phyloP scores from a whole-genome alignment of 2,113 vertebrate genomes.

The Scomber colias region DNA sequence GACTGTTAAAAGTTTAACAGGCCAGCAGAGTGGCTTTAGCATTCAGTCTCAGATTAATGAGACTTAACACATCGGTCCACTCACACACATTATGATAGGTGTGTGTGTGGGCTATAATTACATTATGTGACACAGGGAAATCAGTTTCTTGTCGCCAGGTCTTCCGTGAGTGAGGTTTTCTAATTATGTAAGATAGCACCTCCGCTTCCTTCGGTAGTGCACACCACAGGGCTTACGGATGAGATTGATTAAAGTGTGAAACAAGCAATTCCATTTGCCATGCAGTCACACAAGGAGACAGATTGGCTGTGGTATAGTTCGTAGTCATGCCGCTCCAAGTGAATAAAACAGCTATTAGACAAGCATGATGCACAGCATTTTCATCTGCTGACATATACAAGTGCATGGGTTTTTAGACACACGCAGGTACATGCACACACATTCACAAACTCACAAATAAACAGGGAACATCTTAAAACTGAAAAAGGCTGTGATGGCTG shows the following conservation, averaged over 20 bases:
- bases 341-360: slow-evolving; percentile 72
- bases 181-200: slow-evolving; percentile 73
- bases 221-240: slow-evolving; percentile 56
- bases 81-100: slow-evolving; percentile 46
- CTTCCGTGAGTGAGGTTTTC: slow-evolving; percentile 60
- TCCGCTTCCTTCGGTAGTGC: slow-evolving; percentile 41
- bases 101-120: slow-evolving; percentile 62
- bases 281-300: slow-evolving; percentile 60
- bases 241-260: slow-evolving; percentile 75
- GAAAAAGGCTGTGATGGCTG: slow-evolving; percentile 7
- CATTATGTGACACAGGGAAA: slow-evolving; percentile 67
- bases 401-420: background rate
- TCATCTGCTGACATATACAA: slow-evolving; percentile 41
- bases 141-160: slow-evolving; percentile 67
- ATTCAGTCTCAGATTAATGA: slow-evolving; percentile 45
- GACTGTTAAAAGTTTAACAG: slow-evolving; percentile 39
- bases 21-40: slow-evolving; percentile 18
- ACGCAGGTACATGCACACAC: slow-evolving; percentile 26
- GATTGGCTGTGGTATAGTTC: slow-evolving; percentile 57
- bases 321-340: slow-evolving; percentile 51
- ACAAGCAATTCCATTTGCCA: slow-evolving; percentile 64
- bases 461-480: background rate
- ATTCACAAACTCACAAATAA: slow-evolving; percentile 15
- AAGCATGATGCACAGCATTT: slow-evolving; percentile 50
- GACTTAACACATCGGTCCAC: slow-evolving; percentile 52